Percentiles rank a stretch among this genome's conserved stretches.
These are phyloP conservation scores for Psephotus haematonotus DNA, from an alignment of 2,113 vertebrate species.

Conservation along the genomic window DNA sequence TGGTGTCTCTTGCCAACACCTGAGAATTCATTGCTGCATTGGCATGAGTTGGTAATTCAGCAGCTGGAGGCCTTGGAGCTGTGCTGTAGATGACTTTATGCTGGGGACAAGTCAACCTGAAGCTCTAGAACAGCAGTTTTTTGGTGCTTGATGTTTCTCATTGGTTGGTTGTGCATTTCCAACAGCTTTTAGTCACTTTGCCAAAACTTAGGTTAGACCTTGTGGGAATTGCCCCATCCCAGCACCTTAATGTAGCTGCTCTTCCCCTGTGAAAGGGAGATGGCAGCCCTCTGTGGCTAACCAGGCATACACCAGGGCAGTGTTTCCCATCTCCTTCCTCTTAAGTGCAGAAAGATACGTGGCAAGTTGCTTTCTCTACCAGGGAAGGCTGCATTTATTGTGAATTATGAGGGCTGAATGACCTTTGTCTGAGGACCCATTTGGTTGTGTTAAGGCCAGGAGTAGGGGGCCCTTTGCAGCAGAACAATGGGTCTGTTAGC, in stretches of 20 bases:
- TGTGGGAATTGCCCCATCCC: not conserved
- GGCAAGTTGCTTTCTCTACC: not conserved
- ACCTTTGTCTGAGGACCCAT: not conserved
- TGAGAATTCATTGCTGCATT: not conserved
- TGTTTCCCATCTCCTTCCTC: not conserved
- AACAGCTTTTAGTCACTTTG: not conserved
- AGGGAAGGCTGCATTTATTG: not conserved
- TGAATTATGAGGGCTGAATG: not conserved
- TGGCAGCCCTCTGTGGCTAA: not conserved
- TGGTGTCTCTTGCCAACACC: not conserved
- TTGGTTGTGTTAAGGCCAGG: not conserved
- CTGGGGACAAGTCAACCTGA: not conserved
- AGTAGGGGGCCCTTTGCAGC: not conserved
- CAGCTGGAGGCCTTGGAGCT: not conserved
- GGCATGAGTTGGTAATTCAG: not conserved
- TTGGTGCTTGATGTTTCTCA: not conserved
- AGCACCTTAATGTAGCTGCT: not conserved
- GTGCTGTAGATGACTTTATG: not conserved
- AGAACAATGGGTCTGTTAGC: not conserved
- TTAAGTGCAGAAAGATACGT: not conserved
- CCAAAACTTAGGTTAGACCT: not conserved
- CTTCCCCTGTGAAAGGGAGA: not conserved
- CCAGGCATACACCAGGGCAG: fast-evolving
- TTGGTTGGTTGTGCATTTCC: not conserved
- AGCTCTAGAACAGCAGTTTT: not conserved